Evolutionary conservation across 2,113 vertebrate species (phyloP), one percentile per base, ranked within the genome.

Genomic region (Ammodytes dubius): DNA sequence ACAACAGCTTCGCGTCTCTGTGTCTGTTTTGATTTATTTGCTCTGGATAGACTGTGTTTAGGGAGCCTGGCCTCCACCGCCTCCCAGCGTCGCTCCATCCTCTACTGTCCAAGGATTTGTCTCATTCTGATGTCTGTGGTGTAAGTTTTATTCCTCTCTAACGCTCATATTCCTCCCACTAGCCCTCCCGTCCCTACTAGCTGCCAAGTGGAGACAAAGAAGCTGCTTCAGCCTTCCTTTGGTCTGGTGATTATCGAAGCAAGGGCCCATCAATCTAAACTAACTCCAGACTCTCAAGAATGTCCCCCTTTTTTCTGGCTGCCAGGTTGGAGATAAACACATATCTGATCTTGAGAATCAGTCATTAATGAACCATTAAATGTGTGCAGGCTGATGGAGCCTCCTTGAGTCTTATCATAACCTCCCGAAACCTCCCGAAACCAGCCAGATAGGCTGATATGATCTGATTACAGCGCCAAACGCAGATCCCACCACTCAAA

Each of bases 121-220:
- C 88, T 88, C 82, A 87, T 90, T 86, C 85, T 90, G 82, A 83
- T 90, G 87, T 91, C 89, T 92, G 90, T 87, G 85, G 85, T 90
- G 78, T 88, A 80, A 86, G 67, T 91, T 91, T 85, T 89, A 92
- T 86, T 93, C 82, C 87, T 88, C 77, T 88, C 77, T 78, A 81
- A 91, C 82, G 84, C 84, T 92, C 84, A 82, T 87, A 85, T 91
- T 91, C 89, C 84, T 83, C 84, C 88, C 86, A 86, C 83, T 82
- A 74, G 89, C 87, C 90, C 88, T 88, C 85, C 86, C 79, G 19
- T 87, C 79, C 83, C 50, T 42, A 77, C 56, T 47, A 64, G 54
- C 87, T 91, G 92, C 89, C 92, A 92, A 93, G 85, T 59, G 37
- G 56, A 92, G 89, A 91, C 89, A 93, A 93, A 94, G 91, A 90